Percentiles rank a stretch among this genome's conserved stretches.
phyloP scores from a whole-genome alignment of 2,888 invertebrate species.

The Drosophila mimica region DNA sequence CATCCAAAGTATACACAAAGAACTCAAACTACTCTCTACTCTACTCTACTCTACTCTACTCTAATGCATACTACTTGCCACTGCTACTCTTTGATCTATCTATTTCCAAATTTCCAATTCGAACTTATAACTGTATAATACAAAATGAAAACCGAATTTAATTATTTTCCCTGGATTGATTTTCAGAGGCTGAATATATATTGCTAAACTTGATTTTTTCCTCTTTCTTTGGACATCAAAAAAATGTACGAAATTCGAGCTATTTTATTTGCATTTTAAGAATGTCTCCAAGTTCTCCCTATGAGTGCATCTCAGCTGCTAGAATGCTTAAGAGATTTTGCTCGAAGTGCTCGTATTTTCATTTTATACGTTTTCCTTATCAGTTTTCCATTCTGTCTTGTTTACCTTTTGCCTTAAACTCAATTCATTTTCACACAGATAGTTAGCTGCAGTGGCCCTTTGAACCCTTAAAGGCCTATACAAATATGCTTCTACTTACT shows the following conservation, averaged over 20 bases:
- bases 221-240: conserved; percentile 3
- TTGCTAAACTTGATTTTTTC: conserved; percentile 40
- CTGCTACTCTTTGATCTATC: conserved; percentile 62
- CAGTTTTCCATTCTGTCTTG: conserved; percentile 29
- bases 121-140: conserved; percentile 18
- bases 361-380: conserved; percentile 15
- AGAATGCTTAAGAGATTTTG: conserved; percentile 46
- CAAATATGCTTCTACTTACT: conserved; percentile 1
- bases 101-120: conserved; percentile 36
- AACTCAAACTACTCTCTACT: conserved; percentile 76
- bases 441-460: conserved; percentile 10
- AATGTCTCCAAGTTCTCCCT: conserved; percentile 53
- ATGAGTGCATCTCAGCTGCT: conserved; percentile 44
- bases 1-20: conserved; percentile 81
- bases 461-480: background rate
- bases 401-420: conserved; percentile 21
- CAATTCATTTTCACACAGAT: conserved; percentile 19
- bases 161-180: conserved; percentile 44
- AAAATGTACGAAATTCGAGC: conserved; percentile 29
- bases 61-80: conserved; percentile 70
- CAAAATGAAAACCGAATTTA: conserved; percentile 10
- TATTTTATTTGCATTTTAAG: conserved; percentile 57
- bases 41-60: conserved; percentile 76
- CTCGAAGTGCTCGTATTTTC: conserved; percentile 41
- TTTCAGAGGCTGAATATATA: conserved; percentile 64